Evolutionary conservation across 2,888 invertebrate genomes (phyloP), one percentile per base, ranked within the genome.

Genomic region (Oscheius sp.): DNA sequence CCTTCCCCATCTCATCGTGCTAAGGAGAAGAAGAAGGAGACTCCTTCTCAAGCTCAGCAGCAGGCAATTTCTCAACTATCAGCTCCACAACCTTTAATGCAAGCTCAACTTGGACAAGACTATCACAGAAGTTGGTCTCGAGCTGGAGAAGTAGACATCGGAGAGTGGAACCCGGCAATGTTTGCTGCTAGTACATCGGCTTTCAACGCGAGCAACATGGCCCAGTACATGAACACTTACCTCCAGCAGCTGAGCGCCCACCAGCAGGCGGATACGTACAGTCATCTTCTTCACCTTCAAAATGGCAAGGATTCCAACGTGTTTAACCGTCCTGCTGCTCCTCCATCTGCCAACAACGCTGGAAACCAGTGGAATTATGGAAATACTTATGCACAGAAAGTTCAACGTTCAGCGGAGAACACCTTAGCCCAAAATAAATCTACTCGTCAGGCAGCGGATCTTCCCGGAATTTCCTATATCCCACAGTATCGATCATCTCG

Each of bases 391-490:
- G 35, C 35, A 3, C 35, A 35, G 35, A 35, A 9, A 35, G 35
- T 9, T 35, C 35, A 35, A 35, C 35, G 35, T 35, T 9, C 35
- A 6, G 35, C 9, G 35, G 35, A 35, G 35, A 35, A 35, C 9
- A 35, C 35, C 9, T 35, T 35, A 9, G 35, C 9, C 35, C 35
- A 35, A 9, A 35, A 35, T 9, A 35, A 35, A 3, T 6, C 3
- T 35, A 35, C 35, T 35, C 35, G 35, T 35, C 35, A 35, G 35
- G 35, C 49, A 23, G 23, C 25, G 7, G 61, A 61, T 43, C 41
- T 61, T 5, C 66, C 66, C 16, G 52, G 66, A n/a, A 66, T 66
- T 27, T 52, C 49, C 6, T 52, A 52, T 27, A 66, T 66, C 3
- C 66, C 66, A 1, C 66, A 66, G 21, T 66, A 66, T 27, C 66